Base-by-base conservation (phyloP, 2,113 vertebrate species). In the Seriola aureovittata region DNA sequence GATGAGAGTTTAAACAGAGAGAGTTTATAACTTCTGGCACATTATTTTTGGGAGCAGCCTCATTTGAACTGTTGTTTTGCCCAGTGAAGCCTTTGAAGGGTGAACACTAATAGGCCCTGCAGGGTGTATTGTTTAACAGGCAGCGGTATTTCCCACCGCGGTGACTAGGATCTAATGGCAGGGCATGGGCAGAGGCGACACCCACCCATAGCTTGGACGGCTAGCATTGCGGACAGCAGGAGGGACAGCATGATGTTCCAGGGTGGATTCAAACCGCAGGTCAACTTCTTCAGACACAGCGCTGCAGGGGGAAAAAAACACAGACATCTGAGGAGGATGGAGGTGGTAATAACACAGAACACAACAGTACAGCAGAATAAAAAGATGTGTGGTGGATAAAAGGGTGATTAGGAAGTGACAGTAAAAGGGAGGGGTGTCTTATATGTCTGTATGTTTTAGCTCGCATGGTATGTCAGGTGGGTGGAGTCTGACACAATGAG, bases 181-280 rank as follows among this genome's bases (percentile, higher is more conserved):
- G 89, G 81, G 72, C 75, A 83, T 3, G 50, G 42, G 25, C 42
- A 66, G 50, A 38, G 38, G 74, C 1, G 46, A 81, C 84, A 95
- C 94, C 85, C 88, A 95, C 95, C 94, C 78, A 86, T 80, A 65
- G 92, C 78, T 67, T 89, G 92, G 64, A 93, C 44, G 32, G 90
- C 89, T 83, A 95, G 88, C 88, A 95, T 88, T 8, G 80, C 29
- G 10, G 80, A 67, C 86, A 95, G 87, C 91, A 95, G 92, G 83
- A 95, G 83, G 80, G 86, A 65, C 80, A 93, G 87, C 94, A 95
- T 94, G 81, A 58, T 91, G 80, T 77, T 87, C 75, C 44, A 34
- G 66, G 71, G 66, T 74, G 72, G 80, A 87, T 75, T 79, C 52
- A 46, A 87, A 85, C 71, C 29, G 81, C 65, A 38, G 87, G 76